phyloP scores from a whole-genome alignment of 2,888 invertebrate genomes.

The Myathropa florea region DNA sequence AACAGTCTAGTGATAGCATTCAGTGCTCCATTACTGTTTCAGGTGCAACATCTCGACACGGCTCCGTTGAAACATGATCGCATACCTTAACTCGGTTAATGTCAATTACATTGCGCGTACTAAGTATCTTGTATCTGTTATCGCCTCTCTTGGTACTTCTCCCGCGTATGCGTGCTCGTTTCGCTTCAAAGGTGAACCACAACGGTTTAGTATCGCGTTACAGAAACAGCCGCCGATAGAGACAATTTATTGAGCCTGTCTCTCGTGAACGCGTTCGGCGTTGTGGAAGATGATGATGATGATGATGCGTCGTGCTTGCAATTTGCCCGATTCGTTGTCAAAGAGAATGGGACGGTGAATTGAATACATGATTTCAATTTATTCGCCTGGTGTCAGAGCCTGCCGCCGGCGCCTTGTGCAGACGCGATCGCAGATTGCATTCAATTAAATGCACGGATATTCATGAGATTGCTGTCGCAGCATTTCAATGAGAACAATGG shows the following conservation, averaged over 20 bases:
- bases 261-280: constrained; percentile 17
- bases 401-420: constrained; percentile 31
- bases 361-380: constrained; percentile 26
- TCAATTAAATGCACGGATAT: constrained; percentile 56
- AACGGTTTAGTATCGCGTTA: constrained; percentile 50
- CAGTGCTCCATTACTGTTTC: constrained; percentile 27
- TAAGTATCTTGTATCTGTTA: constrained; percentile 18
- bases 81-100: constrained; percentile 58
- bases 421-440: constrained; percentile 48
- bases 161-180: background rate
- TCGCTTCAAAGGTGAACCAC: constrained; percentile 41
- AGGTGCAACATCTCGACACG: constrained; percentile 39
- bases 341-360: background rate
- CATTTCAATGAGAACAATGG: constrained; percentile 58
- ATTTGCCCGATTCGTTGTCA: constrained; percentile 4
- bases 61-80: constrained; percentile 44
- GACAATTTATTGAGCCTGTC: constrained; percentile 45
- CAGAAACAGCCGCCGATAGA: constrained; percentile 44
- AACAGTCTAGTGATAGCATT: constrained; percentile 12
- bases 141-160: constrained; percentile 23
- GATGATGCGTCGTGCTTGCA: constrained; percentile 15
- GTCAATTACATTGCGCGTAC: constrained; percentile 29
- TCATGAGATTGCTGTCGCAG: constrained; percentile 45
- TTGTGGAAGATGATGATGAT: background rate
- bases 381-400: constrained; percentile 56